phyloP scores from a whole-genome alignment of 2,888 invertebrate genomes.

The Pyrocoelia pectoralis region DNA sequence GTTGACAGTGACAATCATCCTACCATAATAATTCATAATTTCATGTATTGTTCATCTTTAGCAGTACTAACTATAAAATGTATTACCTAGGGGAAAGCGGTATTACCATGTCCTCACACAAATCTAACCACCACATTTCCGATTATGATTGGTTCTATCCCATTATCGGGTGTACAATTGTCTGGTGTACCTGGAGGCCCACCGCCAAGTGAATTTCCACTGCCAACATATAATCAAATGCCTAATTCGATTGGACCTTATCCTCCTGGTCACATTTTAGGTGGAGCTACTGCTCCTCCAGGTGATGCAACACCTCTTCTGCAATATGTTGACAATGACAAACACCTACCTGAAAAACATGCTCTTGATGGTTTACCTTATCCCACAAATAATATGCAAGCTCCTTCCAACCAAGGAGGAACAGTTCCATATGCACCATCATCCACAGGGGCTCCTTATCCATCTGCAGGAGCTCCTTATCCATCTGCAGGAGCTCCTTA shows the following conservation, averaged over 20 bases:
- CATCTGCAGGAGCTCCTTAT: neutral
- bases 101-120: conserved; percentile 12
- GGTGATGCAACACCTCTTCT: neutral
- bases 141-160: conserved; percentile 4
- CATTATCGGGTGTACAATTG: neutral
- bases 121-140: conserved; percentile 7
- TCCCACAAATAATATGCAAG: neutral
- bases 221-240: neutral
- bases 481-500: neutral
- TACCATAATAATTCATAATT: no score
- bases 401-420: neutral
- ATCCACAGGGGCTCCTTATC: neutral
- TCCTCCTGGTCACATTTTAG: neutral
- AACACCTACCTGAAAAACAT: neutral
- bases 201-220: neutral
- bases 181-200: neutral
- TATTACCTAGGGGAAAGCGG: conserved; percentile 8
- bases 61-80: no score
- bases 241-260: neutral
- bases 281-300: neutral
- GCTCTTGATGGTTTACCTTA: neutral
- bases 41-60: no score
- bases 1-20: no score
- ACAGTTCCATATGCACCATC: no score
- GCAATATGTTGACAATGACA: neutral